phyloP scores from a whole-genome alignment of 1,140 invertebrate genomes.

The Trachymyrmex cornetzi region DNA sequence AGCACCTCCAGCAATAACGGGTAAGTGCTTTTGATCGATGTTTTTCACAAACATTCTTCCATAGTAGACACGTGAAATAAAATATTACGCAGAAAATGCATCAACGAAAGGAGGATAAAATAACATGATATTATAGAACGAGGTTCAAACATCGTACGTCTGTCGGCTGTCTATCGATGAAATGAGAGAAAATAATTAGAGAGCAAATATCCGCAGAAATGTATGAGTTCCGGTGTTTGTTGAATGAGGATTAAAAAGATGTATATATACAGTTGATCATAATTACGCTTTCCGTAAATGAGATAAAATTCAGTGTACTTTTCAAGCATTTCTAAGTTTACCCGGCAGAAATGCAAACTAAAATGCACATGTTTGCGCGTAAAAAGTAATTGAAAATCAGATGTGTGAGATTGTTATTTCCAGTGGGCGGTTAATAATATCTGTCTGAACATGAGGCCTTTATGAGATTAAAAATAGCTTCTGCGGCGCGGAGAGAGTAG shows the following conservation, averaged over 20 bases:
- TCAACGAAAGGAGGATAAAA: neutral
- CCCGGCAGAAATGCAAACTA: neutral
- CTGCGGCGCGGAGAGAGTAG: neutral
- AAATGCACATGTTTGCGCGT: conserved; percentile 3
- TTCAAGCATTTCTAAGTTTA: conserved; percentile 11
- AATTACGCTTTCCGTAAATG: neutral
- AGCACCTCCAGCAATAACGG: neutral
- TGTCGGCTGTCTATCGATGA: neutral
- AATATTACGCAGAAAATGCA: conserved; percentile 3
- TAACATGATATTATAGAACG: neutral
- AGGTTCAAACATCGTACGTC: neutral
- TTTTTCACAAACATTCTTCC: neutral
- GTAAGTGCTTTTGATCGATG: neutral
- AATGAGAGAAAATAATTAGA: conserved; percentile 32
- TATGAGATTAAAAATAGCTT: conserved; percentile 43
- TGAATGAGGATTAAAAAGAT: neutral
- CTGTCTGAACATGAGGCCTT: conserved; percentile 36
- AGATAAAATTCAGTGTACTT: neutral
- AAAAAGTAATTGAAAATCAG: conserved; percentile 43
- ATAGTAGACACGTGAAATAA: neutral
- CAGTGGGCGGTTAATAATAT: conserved; percentile 27
- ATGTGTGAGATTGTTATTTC: conserved; percentile 4
- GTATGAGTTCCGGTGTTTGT: conserved; percentile 6
- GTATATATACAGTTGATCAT: neutral
- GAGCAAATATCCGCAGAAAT: neutral